These are phyloP conservation scores for Drosophila formosana DNA, from an alignment of 2,888 invertebrate genomes.

Conservation along the genomic window DNA sequence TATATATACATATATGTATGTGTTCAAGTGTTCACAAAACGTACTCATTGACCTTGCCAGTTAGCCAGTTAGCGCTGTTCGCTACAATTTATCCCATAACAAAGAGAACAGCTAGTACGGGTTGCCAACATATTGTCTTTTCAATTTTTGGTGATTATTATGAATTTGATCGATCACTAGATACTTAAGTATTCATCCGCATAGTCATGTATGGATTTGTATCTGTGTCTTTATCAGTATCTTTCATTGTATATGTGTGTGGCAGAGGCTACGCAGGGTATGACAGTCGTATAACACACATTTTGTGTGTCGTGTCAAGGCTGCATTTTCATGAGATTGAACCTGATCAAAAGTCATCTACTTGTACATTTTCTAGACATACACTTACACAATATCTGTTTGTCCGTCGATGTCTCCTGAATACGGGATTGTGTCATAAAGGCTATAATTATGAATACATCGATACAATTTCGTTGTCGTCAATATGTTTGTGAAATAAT, in stretches of 20 bases:
- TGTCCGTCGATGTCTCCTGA: background rate
- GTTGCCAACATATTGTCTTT: conserved; percentile 50
- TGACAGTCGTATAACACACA: conserved; percentile 29
- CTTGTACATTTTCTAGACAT: conserved; percentile 7
- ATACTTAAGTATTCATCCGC: background rate
- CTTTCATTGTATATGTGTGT: background rate
- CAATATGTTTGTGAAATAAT: conserved; percentile 9
- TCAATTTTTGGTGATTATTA: conserved; percentile 37
- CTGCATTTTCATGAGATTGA: conserved; percentile 35
- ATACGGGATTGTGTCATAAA: conserved; percentile 26
- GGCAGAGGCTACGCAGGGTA: conserved; percentile 51
- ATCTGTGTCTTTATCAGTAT: background rate
- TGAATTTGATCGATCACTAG: conserved; percentile 36
- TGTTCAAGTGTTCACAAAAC: conserved; percentile 16
- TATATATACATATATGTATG: background rate
- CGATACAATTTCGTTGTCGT: conserved; percentile 24
- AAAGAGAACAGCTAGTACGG: conserved; percentile 46
- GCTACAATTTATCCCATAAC: conserved; percentile 38
- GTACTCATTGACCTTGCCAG: conserved; percentile 50
- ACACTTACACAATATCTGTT: conserved; percentile 3
- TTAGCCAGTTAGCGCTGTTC: conserved; percentile 35
- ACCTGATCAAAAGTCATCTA: conserved; percentile 15
- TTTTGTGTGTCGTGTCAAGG: conserved; percentile 52
- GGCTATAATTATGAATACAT: conserved; percentile 30
- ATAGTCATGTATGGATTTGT: background rate